Conservation (phyloP, 1,140 invertebrate genomes). For the Varroa destructor region DNA sequence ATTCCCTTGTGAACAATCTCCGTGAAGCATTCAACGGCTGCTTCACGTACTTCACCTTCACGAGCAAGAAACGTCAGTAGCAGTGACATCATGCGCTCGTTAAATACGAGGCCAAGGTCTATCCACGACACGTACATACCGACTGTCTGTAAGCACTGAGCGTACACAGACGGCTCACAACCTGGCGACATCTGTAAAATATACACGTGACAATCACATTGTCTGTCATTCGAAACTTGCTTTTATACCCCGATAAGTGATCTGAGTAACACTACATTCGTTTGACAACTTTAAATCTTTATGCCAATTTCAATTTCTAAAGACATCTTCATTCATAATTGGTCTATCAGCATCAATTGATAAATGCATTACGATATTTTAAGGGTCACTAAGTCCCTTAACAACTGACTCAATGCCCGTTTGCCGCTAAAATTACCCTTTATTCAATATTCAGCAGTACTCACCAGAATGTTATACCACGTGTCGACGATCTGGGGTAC, state of each 20-base stretch:
- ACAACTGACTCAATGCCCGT: no score
- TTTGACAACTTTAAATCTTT: no score
- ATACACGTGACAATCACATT: no score
- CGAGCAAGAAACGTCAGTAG: slow-evolving; percentile 43
- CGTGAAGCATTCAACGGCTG: slow-evolving; percentile 47
- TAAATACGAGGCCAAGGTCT: slow-evolving; percentile 49
- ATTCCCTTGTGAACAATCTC: slow-evolving; percentile 50
- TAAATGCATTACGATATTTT: no score
- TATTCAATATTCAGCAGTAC: slow-evolving; percentile 27
- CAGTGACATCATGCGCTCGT: slow-evolving; percentile 47
- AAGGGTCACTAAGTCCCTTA: no score
- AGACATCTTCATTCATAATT: no score
- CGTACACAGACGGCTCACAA: background rate
- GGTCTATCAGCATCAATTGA: no score
- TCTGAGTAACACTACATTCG: slow-evolving; percentile 38
- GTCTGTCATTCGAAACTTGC: slow-evolving; percentile 40
- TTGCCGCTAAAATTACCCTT: no score
- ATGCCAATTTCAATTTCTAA: no score
- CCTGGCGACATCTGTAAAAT: slow-evolving; percentile 10
- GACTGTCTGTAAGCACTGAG: slow-evolving; percentile 46
- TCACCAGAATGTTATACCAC: slow-evolving; percentile 49
- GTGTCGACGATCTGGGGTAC: slow-evolving; percentile 45
- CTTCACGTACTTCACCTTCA: slow-evolving; percentile 40
- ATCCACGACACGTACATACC: slow-evolving; percentile 51
- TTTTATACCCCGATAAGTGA: slow-evolving; percentile 40